Base-by-base conservation (phyloP, 2,888 invertebrate genomes). In the Sarcophaga caerulescens region DNA sequence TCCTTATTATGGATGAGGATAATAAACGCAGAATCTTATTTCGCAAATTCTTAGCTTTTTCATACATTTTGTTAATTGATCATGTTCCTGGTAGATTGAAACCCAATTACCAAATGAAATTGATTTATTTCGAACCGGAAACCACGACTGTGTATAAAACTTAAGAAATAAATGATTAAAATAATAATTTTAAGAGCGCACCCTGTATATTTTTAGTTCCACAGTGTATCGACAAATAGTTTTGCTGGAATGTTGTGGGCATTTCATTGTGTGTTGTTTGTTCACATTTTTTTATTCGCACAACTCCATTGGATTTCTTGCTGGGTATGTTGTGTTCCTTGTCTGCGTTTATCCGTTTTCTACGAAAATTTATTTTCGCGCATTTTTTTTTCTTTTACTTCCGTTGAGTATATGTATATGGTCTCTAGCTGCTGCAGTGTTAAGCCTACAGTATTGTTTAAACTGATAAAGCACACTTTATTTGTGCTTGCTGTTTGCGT, bases 341-440 rank as follows among this genome's bases (percentile, higher is more conserved):
- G 88, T 83, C 87, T 85, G 88, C 89, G 89, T 89, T 90, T 90
- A 90, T 90, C 89, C 88, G 89, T 87, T 86, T 87, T 83, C 85
- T 88, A 52, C 52, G 52, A 88, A 90, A 90, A 91, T 91, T 91
- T 91, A 90, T 91, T 89, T 86, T 78, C 89, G 83, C 85, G 89
- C 88, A 88, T 88, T 89, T 89, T 88, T n/a, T 88, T 87, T 89
- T 89, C 87, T 88, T 87, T 88, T 89, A 88, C 88, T 88, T 89
- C 88, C 89, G 88, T 79, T 83, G 81, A 68, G 82, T 79, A 60
- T 75, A 75, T 82, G 85, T 78, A 35, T 35, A 10, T 85, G 52
- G 52, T 17, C 17, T 17, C 5, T 52, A 2, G 4, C 14, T 52
- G 17, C 4, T 52, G 52, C 4, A 14, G 3, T 14, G 8, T 5